These are phyloP conservation scores for Incurvaria masculella DNA, from an alignment of 2,888 invertebrate species.

Conservation along the genomic window DNA sequence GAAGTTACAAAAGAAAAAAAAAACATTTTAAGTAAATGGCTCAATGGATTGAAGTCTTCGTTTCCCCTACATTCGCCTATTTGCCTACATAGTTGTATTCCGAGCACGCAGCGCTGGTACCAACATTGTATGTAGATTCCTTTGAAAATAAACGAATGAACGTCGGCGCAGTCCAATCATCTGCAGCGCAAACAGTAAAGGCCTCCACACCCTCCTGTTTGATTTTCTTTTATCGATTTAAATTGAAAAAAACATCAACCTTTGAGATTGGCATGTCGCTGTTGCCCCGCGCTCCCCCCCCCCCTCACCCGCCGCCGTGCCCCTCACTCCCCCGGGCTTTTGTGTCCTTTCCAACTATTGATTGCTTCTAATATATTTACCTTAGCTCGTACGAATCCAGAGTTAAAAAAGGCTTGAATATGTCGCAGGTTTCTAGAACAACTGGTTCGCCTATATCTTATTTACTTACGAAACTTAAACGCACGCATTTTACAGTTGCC, in stretches of 20 bases:
- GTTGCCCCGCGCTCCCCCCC: conserved; percentile 26
- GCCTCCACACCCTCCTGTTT: conserved; percentile 4
- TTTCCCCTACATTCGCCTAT: no score
- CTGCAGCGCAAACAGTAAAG: not conserved
- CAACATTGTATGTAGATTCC: not conserved
- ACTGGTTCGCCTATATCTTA: no score
- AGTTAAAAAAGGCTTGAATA: no score
- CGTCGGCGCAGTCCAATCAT: not conserved
- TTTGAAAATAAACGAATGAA: not conserved
- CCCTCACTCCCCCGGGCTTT: not conserved
- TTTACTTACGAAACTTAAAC: no score
- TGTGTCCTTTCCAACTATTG: conserved; percentile 19
- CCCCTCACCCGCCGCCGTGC: conserved; percentile 24
- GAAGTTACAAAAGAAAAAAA: no score
- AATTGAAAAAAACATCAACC: conserved; percentile 44
- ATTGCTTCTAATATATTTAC: conserved; percentile 29
- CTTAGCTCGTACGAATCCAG: conserved; percentile 10
- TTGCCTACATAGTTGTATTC: not conserved
- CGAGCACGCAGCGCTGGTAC: not conserved
- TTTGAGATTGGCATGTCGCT: conserved; percentile 35
- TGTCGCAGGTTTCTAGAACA: no score
- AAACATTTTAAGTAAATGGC: no score
- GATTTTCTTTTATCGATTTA: conserved; percentile 30
- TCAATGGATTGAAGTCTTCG: no score
- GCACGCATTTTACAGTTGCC: no score